phyloP scores from a whole-genome alignment of 2,888 invertebrate genomes.

The Agrilus biguttatus region DNA sequence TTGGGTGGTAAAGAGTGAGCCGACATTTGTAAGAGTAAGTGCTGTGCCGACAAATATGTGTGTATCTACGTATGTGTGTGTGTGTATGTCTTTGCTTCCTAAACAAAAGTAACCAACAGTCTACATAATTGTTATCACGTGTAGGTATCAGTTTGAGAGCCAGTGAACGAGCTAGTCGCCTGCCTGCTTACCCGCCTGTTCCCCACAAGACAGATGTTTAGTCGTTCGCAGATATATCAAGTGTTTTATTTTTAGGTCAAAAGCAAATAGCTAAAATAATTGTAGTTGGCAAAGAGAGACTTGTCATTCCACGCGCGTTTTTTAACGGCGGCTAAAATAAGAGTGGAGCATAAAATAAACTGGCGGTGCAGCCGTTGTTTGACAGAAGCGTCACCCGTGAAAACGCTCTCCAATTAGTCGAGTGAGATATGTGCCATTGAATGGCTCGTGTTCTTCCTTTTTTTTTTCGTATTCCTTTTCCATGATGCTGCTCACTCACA shows the following conservation, averaged over 20 bases:
- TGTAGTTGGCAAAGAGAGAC: slow-evolving; percentile 17
- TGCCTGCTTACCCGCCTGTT: slow-evolving; percentile 10
- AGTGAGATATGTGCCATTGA: slow-evolving; percentile 24
- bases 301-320: slow-evolving; percentile 14
- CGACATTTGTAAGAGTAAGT: no score
- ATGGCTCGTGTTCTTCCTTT: slow-evolving; percentile 1
- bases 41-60: no score
- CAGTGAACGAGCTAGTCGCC: no score
- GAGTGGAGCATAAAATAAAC: slow-evolving; percentile 20
- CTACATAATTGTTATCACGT: no score
- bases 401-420: slow-evolving; percentile 31
- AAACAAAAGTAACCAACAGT: no score
- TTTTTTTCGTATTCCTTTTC: not conserved
- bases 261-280: slow-evolving; percentile 25
- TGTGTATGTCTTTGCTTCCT: no score
- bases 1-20: no score
- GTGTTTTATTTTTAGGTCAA: slow-evolving; percentile 14
- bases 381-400: slow-evolving; percentile 28
- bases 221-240: slow-evolving; percentile 6
- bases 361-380: slow-evolving; percentile 23
- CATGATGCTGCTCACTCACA: no score
- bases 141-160: no score
- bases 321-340: slow-evolving; percentile 13
- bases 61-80: no score
- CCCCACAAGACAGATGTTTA: slow-evolving; percentile 9